Evolutionary conservation across 2,113 vertebrate genomes (phyloP).

Genomic region (Pomatorhinus ruficollis): DNA sequence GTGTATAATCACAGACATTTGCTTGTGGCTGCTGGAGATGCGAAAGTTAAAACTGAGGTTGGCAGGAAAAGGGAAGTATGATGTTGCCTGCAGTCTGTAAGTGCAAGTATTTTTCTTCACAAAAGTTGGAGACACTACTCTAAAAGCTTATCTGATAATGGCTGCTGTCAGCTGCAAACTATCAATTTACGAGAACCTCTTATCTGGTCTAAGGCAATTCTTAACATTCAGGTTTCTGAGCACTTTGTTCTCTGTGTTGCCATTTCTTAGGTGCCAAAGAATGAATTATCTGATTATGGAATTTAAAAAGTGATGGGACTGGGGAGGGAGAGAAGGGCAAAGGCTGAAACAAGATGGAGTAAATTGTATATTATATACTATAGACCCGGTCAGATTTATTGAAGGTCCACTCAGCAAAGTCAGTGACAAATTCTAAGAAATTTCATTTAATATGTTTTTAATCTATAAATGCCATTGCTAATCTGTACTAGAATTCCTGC

Average conservation of each 20-base stretch:
- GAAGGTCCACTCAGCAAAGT: background rate
- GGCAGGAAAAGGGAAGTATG: background rate
- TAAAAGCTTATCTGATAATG: constrained; percentile 46
- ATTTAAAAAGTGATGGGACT: background rate
- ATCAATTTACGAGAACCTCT: constrained; percentile 12
- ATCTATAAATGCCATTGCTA: background rate
- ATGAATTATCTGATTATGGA: background rate
- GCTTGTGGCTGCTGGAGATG: constrained; percentile 5
- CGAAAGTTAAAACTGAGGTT: constrained; percentile 28
- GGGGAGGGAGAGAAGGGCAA: background rate
- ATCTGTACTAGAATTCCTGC: background rate
- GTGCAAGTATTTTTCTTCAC: constrained; percentile 21
- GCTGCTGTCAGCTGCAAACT: constrained; percentile 13
- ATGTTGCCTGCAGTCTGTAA: background rate
- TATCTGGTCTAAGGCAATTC: constrained; percentile 4
- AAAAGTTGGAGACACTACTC: constrained; percentile 3
- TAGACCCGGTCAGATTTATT: background rate
- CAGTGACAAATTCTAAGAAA: background rate
- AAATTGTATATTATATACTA: background rate
- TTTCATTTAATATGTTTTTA: background rate
- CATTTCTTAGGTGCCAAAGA: background rate
- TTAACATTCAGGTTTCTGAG: background rate
- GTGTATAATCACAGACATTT: background rate
- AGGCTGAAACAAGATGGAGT: background rate
- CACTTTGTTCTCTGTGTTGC: background rate